Base-by-base conservation (phyloP, 2,113 vertebrate species). In the Pteronura brasiliensis region DNA sequence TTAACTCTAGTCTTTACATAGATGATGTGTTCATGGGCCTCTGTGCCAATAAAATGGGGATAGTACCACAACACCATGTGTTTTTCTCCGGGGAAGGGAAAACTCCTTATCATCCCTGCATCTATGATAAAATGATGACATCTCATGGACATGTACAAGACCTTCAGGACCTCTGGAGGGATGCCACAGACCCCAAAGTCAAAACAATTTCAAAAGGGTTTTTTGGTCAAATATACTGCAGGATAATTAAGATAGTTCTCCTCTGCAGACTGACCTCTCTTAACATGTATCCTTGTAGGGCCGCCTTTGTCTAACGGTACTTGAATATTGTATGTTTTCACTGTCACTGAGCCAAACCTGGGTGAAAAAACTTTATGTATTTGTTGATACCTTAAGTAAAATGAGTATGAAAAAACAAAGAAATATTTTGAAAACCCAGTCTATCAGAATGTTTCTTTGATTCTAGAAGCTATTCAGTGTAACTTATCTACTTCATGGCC, bases 21-120 rank as follows among this genome's bases (percentile, higher is more conserved):
- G 99, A 99, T 2, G 99, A 99, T 57, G 99, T 99, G 97, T 99
- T 99, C 98, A 99, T 99, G 99, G 99, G 99, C 79, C 99, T 99
- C 82, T 99, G 99, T 98, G 99, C 99, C 98, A 99, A 99, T 83
- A 99, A 99, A 94, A 98, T 99, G 97, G 99, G 99, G n/a, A 98
- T 99, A 77, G 98, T 98, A 77, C 99, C 99, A 55, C 99, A 99
- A 87, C 87, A 99, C 92, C 99, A 99, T 25, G 97, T 98, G 18
- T 99, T 99, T 98, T 99, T 99, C 98, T 99, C 99, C 83, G 99
- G 99, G 55, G 99, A 99, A 98, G 99, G 99, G 34, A 99, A 99
- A 94, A 98, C 99, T 63, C 99, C 99, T 0, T 99, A 99, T 96
- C 99, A 99, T 97, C 99, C 99, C 29, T 99, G 99, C 98, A 99